Conservation (phyloP, 2,797 vertebrate species). For the Peromyscus melanophrys region DNA sequence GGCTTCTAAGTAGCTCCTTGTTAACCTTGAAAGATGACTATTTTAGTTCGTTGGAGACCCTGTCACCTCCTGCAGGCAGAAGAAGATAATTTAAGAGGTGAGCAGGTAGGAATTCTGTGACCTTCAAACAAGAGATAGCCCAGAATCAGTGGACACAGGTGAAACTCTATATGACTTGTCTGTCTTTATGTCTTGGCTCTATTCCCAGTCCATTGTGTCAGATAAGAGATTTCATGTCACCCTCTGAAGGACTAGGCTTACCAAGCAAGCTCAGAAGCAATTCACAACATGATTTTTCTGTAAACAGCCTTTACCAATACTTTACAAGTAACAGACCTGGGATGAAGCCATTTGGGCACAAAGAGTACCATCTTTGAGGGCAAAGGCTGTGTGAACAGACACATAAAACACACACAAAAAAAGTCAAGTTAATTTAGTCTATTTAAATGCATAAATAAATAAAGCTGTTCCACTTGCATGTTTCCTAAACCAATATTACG, state of each 20-base stretch:
- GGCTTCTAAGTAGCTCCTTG: conserved; percentile 86
- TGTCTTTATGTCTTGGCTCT: conserved; percentile 78
- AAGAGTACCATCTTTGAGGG: conserved; percentile 43
- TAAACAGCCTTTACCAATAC: conserved; percentile 64
- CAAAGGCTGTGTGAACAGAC: conserved; percentile 8
- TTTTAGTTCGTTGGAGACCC: conserved; percentile 82
- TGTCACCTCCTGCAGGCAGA: conserved; percentile 76
- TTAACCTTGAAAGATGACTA: conserved; percentile 87
- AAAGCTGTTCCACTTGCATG: neutral
- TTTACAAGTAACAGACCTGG: conserved; percentile 10
- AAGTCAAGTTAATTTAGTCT: conserved; percentile 62
- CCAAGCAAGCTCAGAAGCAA: conserved; percentile 19
- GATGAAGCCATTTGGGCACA: conserved; percentile 63
- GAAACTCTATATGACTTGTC: conserved; percentile 77
- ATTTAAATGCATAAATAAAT: conserved; percentile 68
- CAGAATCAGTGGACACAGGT: conserved; percentile 64
- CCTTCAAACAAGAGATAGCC: conserved; percentile 67
- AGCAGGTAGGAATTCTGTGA: conserved; percentile 71
- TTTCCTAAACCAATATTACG: conserved; percentile 71
- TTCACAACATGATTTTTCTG: conserved; percentile 40
- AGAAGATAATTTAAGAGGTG: conserved; percentile 74
- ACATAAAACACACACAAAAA: conserved; percentile 37
- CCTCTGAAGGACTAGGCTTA: conserved; percentile 74
- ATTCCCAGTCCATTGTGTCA: conserved; percentile 64
- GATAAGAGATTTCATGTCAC: conserved; percentile 84